Evolutionary conservation across 2,888 invertebrate species (phyloP).

Genomic region (Chloroclysta siterata): DNA sequence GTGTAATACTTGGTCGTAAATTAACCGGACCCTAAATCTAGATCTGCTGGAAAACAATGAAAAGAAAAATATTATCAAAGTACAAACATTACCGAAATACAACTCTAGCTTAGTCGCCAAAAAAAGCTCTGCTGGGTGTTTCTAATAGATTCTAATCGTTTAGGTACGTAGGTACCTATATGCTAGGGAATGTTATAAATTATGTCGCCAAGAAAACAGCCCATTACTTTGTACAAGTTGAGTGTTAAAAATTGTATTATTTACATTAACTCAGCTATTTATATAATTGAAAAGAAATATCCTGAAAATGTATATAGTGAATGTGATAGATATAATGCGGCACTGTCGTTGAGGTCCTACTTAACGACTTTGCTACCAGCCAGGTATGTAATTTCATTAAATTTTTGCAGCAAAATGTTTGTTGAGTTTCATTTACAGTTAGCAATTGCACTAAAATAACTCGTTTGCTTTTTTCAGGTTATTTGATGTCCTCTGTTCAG

Average conservation of each 20-base stretch:
- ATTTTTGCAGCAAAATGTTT: background rate
- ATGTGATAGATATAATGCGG: slow-evolving; percentile 55
- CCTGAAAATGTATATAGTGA: slow-evolving; percentile 53
- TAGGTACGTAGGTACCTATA: background rate
- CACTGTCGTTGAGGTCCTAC: slow-evolving; percentile 64
- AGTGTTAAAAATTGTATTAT: slow-evolving; percentile 72
- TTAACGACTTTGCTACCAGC: slow-evolving; percentile 73
- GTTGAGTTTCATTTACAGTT: background rate
- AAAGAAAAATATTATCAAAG: too few species aligned
- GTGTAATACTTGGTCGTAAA: too few species aligned
- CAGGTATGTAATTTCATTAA: slow-evolving; percentile 56
- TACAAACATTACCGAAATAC: too few species aligned
- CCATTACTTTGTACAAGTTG: slow-evolving; percentile 70
- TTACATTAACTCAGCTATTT: slow-evolving; percentile 71
- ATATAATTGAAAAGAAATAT: slow-evolving; percentile 72
- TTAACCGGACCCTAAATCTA: too few species aligned
- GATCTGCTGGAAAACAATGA: too few species aligned
- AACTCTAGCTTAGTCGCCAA: too few species aligned
- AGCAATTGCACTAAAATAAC: slow-evolving; percentile 15
- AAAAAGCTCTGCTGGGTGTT: too few species aligned
- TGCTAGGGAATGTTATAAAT: slow-evolving; percentile 18
- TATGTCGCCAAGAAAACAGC: slow-evolving; percentile 80
- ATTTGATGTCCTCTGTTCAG: slow-evolving; percentile 81
- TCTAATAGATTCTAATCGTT: background rate
- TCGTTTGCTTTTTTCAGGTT: slow-evolving; percentile 68